Evolutionary conservation across 2,113 vertebrate species (phyloP).

Genomic region (Ciconia maguari): DNA sequence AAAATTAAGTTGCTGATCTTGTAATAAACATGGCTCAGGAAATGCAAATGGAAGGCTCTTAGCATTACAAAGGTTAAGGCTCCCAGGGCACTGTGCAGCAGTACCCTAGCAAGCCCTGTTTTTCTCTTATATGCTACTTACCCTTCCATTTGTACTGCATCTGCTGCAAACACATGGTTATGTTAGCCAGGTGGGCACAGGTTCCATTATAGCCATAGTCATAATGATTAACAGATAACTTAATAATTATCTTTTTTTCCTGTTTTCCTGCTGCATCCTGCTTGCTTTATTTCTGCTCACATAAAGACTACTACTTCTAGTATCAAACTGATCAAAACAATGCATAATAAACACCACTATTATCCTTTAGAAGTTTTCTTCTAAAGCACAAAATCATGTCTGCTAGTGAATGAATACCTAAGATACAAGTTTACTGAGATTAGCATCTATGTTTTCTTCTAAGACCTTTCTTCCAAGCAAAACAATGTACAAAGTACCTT

Average conservation of each 20-base stretch:
- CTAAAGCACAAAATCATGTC: neutral
- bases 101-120: neutral
- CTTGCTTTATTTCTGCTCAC: neutral
- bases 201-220: neutral
- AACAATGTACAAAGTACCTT: neutral
- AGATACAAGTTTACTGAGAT: neutral
- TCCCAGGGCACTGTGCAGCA: neutral
- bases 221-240: neutral
- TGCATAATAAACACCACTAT: neutral
- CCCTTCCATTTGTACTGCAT: neutral
- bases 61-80: neutral
- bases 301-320: neutral
- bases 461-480: slow-evolving; percentile 23
- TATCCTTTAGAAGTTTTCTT: neutral
- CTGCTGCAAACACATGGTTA: neutral
- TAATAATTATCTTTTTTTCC: neutral
- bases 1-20: neutral
- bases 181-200: neutral
- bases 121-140: neutral
- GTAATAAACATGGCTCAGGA: neutral
- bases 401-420: neutral
- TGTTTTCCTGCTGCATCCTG: neutral
- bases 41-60: neutral
- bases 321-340: neutral
- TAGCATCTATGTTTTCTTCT: slow-evolving; percentile 5